Evolutionary conservation across 2,888 invertebrate species (phyloP).

Genomic region (Linnaemya tessellans): DNA sequence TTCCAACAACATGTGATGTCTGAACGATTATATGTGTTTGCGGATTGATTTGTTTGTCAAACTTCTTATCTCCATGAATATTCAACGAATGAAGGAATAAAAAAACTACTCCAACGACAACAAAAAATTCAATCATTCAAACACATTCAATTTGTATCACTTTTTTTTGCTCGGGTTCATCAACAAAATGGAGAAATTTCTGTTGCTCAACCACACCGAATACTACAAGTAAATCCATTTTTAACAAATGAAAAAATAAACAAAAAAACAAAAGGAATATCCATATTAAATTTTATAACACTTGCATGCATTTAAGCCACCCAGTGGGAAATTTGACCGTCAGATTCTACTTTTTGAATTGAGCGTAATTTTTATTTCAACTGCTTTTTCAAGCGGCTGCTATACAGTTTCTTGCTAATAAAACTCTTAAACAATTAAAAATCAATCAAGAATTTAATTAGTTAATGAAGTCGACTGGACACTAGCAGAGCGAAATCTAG

Average conservation of each 20-base stretch:
- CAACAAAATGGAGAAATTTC: slow-evolving; percentile 69
- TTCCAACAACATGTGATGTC: slow-evolving; percentile 20
- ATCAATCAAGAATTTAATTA: no score
- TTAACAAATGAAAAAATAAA: slow-evolving; percentile 33
- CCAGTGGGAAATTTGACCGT: slow-evolving; percentile 28
- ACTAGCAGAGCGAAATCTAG: no score
- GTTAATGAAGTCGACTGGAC: no score
- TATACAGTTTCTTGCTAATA: no score
- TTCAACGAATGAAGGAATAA: slow-evolving; percentile 18
- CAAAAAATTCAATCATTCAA: slow-evolving; percentile 9
- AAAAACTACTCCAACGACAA: slow-evolving; percentile 2
- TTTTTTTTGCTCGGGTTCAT: slow-evolving; percentile 20
- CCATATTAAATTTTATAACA: slow-evolving; percentile 40
- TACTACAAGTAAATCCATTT: slow-evolving; percentile 7
- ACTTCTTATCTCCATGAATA: slow-evolving; percentile 19
- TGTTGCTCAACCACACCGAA: slow-evolving; percentile 31
- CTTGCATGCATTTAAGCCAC: slow-evolving; percentile 17
- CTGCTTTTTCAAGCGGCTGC: no score
- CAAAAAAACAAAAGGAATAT: neutral
- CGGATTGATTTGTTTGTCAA: slow-evolving; percentile 45
- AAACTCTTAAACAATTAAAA: no score
- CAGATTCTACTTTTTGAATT: no score
- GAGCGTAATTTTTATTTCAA: no score
- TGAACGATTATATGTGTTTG: slow-evolving; percentile 18
- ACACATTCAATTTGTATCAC: neutral